Base-by-base conservation (phyloP, 1,140 invertebrate genomes). In the Stenopsyche tienmushanensis region DNA sequence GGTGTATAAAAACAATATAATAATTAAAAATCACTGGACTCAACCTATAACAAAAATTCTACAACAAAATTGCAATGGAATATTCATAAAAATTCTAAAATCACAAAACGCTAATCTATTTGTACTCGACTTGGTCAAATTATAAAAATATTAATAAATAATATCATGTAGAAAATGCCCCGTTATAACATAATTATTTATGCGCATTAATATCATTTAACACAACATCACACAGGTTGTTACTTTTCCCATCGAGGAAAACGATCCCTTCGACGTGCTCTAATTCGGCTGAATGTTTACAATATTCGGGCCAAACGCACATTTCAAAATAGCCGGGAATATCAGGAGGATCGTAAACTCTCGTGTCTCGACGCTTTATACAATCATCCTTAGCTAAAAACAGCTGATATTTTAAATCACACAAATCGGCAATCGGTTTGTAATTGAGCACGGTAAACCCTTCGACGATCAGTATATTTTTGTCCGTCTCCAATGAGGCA, bases 261-360 rank as follows among this genome's bases (percentile, higher is more conserved):
- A 39, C 47, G 5, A 66, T 41, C 17, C 29, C 42, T 9, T 45
- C 9, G 15, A 34, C 17, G n/a, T 29, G 7, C 15, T 64, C 59
- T 15, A 70, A 47, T 59, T 70, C 58, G 20, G 53, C 34, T 15
- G 44, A 54, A 21, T 66, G 42, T 26, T 55, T 62, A 18, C 3
- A 17, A 73, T 82, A 83, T 71, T 86, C 84, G 1, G 85, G 85
- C 85, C 86, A 88, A 1, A 84, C 84, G 70, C 81, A 78, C 62
- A 76, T 74, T 1, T 88, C 83, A 73, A 88, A 88, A 76, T 88
- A 88, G 29, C 84, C 83, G 9, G 83, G 84, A 58, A 83, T 83
- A 76, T 88, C 86, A 25, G 86, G 84, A 20, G 86, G 86, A 58
- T 86, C 78, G 67, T 88, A 89, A 0, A 67, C 54, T 53, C 87